phyloP scores from a whole-genome alignment of 2,888 invertebrate species.

The Heteropelma amictum region DNA sequence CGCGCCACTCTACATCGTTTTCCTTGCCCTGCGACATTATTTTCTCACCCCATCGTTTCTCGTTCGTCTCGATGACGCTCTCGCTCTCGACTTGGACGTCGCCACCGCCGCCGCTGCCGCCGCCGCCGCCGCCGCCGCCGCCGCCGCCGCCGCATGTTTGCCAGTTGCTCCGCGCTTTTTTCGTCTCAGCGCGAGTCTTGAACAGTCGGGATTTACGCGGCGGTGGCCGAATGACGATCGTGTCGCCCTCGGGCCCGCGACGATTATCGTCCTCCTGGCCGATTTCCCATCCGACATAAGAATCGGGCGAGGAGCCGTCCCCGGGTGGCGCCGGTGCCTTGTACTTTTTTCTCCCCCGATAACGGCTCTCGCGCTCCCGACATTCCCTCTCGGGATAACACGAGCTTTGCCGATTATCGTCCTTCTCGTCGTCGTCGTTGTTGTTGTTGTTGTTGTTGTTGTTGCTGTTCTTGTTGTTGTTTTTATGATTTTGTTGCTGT shows the following conservation, averaged over 20 bases:
- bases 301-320: constrained; percentile 81
- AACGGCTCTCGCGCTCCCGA: constrained; percentile 77
- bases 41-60: constrained; percentile 57
- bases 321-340: constrained; percentile 86
- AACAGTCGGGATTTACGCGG: constrained; percentile 83
- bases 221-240: constrained; percentile 70
- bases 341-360: constrained; percentile 86
- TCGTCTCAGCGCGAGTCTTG: constrained; percentile 87
- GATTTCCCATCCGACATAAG: constrained; percentile 79
- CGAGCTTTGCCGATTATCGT: constrained; percentile 61
- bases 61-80: constrained; percentile 39
- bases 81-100: constrained; percentile 54
- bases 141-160: constrained; percentile 42
- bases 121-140: too few species aligned
- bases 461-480: constrained; percentile 42
- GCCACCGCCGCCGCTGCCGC: too few species aligned
- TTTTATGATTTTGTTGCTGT: too few species aligned
- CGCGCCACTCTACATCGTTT: constrained; percentile 54
- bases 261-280: constrained; percentile 79
- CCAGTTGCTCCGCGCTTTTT: constrained; percentile 77
- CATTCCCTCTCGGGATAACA: constrained; percentile 76
- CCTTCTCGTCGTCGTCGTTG: not conserved
- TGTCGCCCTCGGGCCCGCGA: constrained; percentile 62
- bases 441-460: constrained; percentile 46
- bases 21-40: constrained; percentile 46